phyloP scores from a whole-genome alignment of 2,113 vertebrate genomes.

The Microtus richardsoni region DNA sequence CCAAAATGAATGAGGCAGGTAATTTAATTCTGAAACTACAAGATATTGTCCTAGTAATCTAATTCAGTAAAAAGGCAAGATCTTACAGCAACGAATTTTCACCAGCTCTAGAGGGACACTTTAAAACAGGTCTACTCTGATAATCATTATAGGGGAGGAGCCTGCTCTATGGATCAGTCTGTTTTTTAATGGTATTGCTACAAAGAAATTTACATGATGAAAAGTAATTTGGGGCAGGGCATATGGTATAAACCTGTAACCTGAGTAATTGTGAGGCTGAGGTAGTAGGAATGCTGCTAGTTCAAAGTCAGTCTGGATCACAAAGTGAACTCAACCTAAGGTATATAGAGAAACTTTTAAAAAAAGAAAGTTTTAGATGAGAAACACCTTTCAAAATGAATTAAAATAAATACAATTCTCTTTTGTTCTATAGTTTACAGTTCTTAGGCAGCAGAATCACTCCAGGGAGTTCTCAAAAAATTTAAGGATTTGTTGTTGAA shows the following conservation, averaged over 20 bases:
- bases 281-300: not conserved
- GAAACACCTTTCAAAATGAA: constrained; percentile 20
- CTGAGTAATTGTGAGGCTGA: not conserved
- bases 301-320: not conserved
- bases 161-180: not conserved
- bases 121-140: not conserved
- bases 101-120: not conserved
- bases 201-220: not conserved
- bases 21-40: not conserved
- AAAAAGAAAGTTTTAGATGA: not conserved
- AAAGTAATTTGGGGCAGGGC: not conserved
- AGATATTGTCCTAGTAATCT: not conserved
- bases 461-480: not conserved
- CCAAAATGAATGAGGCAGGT: constrained; percentile 1
- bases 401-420: constrained; percentile 4
- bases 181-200: constrained; percentile 8
- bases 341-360: not conserved
- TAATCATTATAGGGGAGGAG: not conserved
- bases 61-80: constrained; percentile 37
- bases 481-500: not conserved
- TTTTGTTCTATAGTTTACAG: not conserved
- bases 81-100: not conserved
- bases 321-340: not conserved
- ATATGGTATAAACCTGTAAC: not conserved
- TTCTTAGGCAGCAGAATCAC: constrained; percentile 8